Conservation (phyloP, 2,888 invertebrate genomes). For the Pristionchus mayeri region DNA sequence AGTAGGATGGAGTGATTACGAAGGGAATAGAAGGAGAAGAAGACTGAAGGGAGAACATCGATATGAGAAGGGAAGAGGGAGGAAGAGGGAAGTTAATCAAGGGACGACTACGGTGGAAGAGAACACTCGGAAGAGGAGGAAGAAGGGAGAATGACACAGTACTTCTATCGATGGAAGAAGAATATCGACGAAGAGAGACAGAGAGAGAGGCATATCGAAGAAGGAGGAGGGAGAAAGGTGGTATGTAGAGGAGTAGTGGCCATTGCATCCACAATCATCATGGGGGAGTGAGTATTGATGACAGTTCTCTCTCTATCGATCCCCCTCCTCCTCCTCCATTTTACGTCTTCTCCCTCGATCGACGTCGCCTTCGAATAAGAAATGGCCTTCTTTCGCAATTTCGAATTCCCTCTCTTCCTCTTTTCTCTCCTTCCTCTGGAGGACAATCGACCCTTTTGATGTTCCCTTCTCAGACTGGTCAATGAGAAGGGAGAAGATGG, state of each 20-base stretch:
- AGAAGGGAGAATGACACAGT: neutral
- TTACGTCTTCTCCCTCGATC: slow-evolving; percentile 41
- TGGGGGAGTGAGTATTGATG: slow-evolving; percentile 51
- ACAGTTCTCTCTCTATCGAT: slow-evolving; percentile 36
- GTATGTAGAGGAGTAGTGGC: neutral
- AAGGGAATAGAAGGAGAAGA: neutral
- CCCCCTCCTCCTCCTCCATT: neutral
- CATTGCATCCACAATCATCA: no score
- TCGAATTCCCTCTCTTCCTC: neutral
- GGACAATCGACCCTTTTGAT: slow-evolving; percentile 26
- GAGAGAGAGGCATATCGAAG: neutral
- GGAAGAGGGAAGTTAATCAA: neutral
- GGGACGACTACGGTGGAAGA: slow-evolving; percentile 7
- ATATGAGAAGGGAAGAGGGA: slow-evolving; percentile 1
- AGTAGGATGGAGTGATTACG: neutral
- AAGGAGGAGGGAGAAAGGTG: neutral
- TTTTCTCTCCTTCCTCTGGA: neutral
- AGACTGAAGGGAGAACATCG: neutral
- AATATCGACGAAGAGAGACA: neutral
- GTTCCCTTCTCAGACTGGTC: slow-evolving; percentile 10
- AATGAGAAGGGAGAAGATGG: neutral
- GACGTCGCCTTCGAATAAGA: slow-evolving; percentile 25
- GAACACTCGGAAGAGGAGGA: slow-evolving; percentile 6
- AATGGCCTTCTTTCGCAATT: slow-evolving; percentile 16
- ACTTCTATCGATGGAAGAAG: neutral